phyloP scores from a whole-genome alignment of 2,888 invertebrate species.

The Lydus trimaculatus region DNA sequence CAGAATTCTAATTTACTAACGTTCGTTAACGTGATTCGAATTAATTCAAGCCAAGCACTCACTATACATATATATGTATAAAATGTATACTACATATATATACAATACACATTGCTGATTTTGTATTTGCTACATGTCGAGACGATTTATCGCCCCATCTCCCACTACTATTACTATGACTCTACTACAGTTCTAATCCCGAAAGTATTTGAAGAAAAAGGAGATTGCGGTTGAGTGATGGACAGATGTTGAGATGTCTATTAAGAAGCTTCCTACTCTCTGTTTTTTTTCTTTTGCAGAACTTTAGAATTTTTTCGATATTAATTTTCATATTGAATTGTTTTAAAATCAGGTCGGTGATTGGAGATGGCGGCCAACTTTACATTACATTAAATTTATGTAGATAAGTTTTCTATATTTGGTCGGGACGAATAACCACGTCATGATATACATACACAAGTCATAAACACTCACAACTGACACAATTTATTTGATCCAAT shows the following conservation, averaged over 20 bases:
- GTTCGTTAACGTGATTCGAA: constrained; percentile 61
- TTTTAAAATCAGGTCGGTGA: too few species aligned
- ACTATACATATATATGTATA: background rate
- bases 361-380: too few species aligned
- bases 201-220: constrained; percentile 40
- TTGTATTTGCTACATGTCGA: constrained; percentile 60
- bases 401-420: constrained; percentile 33
- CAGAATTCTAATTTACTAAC: constrained; percentile 57
- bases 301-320: too few species aligned
- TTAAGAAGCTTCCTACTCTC: background rate
- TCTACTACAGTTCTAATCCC: constrained; percentile 6
- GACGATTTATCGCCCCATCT: constrained; percentile 52
- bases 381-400: background rate
- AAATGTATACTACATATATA: background rate
- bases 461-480: constrained; percentile 39
- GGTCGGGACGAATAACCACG: constrained; percentile 33
- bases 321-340: too few species aligned
- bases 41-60: constrained; percentile 54
- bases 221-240: constrained; percentile 46
- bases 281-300: too few species aligned
- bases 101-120: constrained; percentile 50
- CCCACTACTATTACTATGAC: constrained; percentile 32
- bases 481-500: constrained; percentile 43
- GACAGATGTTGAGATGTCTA: constrained; percentile 39
- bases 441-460: constrained; percentile 37